Base-by-base conservation (phyloP, 92 coral and sea anemone species). In the Paramuricea clavata region DNA sequence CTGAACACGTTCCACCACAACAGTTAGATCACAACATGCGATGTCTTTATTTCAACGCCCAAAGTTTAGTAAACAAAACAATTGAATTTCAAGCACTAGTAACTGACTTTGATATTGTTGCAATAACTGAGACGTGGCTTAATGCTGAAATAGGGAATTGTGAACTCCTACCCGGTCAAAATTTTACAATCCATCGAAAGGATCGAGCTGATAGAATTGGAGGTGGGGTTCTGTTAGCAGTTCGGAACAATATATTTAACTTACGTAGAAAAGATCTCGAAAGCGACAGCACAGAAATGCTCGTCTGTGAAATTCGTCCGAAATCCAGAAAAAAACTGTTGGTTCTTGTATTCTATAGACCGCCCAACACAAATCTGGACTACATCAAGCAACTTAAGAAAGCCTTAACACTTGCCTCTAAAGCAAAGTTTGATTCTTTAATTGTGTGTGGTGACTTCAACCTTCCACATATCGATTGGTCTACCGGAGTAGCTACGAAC, bases 401-500 rank as follows among this genome's bases (percentile, higher is more conserved):
- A 44, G 22, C 77, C 15, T n/a, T 56, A 6, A 19, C 7, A 17
- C 43, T 88, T 7, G 83, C 84, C 61, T 35, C 15, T 22, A 42
- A 41, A 50, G 75, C 92, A 6, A 64, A 31, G 11, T 89, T 83
- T 65, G 85, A 89, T 69, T 88, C 85, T 27, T 31, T 89, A 15
- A 28, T 89, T 49, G 34, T 89, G 33, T 73, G 86, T 65, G 89
- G 91, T 19, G 91, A 88, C 47, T 82, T 88, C 16, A 88, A 82
- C 59, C 81, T 87, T 33, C 78, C 92, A 21, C 23, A 85, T 25
- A 85, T 89, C 30, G 92, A 85, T 32, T 86, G 93, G 83, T 28
- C 28, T 26, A 60, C 79, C 19, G 90, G 93, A 6, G 78, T 83
- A 43, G 80, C 92, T 27, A 62, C 81, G 5, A 54, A 33, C 56